Percentiles rank a stretch among this genome's conserved stretches.
Conservation (phyloP, 2,113 vertebrate genomes). For the Emydura subglobosa region DNA sequence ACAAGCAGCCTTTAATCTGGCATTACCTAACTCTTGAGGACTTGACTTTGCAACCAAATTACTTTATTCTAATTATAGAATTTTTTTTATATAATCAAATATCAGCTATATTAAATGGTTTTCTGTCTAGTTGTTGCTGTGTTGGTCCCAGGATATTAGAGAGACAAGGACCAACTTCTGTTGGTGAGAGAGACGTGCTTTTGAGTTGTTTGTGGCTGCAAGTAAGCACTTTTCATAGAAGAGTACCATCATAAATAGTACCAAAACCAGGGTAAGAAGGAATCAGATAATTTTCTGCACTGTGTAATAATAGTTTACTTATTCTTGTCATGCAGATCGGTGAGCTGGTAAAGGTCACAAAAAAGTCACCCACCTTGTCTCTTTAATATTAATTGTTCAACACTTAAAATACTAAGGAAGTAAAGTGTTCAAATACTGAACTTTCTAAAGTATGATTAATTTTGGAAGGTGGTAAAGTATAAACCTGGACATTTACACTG, state of each 20-base stretch:
- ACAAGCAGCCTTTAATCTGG: background rate
- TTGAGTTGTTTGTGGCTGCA: conserved; percentile 19
- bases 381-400: background rate
- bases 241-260: background rate
- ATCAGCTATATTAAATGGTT: background rate
- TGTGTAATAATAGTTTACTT: background rate
- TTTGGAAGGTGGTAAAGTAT: background rate
- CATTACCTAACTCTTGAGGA: background rate
- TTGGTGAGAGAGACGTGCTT: background rate
- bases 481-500: background rate
- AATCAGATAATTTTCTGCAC: background rate
- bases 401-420: background rate
- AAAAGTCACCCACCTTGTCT: conserved; percentile 42
- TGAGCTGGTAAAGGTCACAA: conserved; percentile 97
- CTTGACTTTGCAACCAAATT: background rate
- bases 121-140: background rate
- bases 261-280: background rate
- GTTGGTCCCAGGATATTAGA: background rate
- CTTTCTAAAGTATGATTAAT: background rate
- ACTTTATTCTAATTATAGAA: background rate
- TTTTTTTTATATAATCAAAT: background rate
- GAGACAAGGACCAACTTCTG: background rate
- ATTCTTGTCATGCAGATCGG: conserved; percentile 87
- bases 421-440: background rate
- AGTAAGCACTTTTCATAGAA: background rate